These are phyloP conservation scores for Ceratina calcarata DNA, from an alignment of 1,140 invertebrate genomes.

Conservation along the genomic window DNA sequence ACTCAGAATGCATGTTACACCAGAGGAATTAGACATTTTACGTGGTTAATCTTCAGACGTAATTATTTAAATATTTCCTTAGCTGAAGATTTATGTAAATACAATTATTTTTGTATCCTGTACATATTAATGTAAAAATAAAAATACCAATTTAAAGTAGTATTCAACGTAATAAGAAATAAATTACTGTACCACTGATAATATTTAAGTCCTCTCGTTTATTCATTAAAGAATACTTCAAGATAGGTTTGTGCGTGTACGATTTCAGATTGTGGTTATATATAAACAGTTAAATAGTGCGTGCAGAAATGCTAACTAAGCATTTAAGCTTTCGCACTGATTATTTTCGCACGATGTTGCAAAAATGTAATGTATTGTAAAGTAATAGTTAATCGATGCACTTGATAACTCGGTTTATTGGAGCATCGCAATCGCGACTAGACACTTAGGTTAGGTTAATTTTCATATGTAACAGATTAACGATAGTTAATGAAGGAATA, in stretches of 20 bases:
- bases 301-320: not conserved
- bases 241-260: too few relatives aligned
- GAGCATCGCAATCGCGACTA: not conserved
- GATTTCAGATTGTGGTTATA: conserved; percentile 16
- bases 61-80: not conserved
- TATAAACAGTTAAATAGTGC: not conserved
- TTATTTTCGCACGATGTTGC: not conserved
- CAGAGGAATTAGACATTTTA: conserved; percentile 86
- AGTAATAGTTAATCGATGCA: not conserved
- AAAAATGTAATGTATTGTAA: not conserved
- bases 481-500: too few relatives aligned
- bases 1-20: conserved; percentile 85
- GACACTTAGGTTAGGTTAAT: conserved; percentile 19
- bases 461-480: too few relatives aligned
- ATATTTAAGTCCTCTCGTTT: too few relatives aligned
- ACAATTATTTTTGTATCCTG: not conserved
- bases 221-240: too few relatives aligned
- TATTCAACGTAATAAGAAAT: not conserved
- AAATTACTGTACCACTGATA: too few relatives aligned
- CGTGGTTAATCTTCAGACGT: conserved; percentile 71
- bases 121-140: not conserved
- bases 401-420: not conserved
- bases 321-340: not conserved
- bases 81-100: conserved; percentile 4
- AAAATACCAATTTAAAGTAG: not conserved